phyloP scores from a whole-genome alignment of 2,888 invertebrate species.

The Amaurobius ferox region DNA sequence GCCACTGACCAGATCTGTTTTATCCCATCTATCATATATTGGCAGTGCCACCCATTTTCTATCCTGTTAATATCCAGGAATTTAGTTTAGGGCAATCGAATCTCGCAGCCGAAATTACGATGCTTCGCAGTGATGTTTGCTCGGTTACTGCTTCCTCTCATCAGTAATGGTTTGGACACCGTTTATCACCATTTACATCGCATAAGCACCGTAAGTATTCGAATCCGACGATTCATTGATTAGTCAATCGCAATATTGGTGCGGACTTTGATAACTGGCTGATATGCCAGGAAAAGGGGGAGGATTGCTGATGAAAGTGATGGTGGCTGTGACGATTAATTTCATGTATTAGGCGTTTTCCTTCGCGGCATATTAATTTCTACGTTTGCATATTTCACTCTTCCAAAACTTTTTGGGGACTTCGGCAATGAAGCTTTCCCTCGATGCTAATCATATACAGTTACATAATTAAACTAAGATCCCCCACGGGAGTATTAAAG shows the following conservation, averaged over 20 bases:
- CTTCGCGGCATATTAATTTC: neutral
- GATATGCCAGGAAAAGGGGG: neutral
- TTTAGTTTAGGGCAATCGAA: neutral
- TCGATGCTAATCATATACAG: no score
- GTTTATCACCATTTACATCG: constrained; percentile 20
- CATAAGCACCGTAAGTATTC: constrained; percentile 11
- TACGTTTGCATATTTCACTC: no score
- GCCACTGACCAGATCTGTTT: no score
- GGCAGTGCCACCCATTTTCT: neutral
- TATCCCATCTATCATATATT: constrained; percentile 7
- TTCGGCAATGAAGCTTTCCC: no score
- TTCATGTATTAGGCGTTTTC: neutral
- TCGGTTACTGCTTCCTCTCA: constrained; percentile 17
- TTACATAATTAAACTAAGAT: no score
- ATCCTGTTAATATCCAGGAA: constrained; percentile 2
- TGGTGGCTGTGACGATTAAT: neutral
- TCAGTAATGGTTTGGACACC: constrained; percentile 10
- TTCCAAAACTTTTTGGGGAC: no score
- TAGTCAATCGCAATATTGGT: constrained; percentile 10
- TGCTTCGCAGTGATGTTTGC: neutral
- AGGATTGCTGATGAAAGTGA: neutral
- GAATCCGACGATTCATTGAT: constrained; percentile 2
- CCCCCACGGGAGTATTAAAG: no score
- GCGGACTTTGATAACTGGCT: constrained; percentile 2
- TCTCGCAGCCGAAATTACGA: neutral